Evolutionary conservation across 1,140 invertebrate genomes (phyloP).

Genomic region (Sitobion miscanthi): DNA sequence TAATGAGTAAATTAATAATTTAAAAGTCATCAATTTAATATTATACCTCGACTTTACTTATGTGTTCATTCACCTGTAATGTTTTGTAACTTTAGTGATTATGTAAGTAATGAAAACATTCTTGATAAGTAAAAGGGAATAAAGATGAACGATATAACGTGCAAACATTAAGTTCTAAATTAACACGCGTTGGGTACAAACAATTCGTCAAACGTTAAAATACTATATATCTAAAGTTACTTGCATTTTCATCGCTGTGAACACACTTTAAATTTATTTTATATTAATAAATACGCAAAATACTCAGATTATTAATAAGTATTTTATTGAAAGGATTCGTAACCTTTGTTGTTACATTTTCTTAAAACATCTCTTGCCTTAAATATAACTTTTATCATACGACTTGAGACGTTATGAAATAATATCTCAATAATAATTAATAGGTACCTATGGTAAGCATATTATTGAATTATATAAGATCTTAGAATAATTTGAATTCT

Average conservation of each 20-base stretch:
- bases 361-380: background rate
- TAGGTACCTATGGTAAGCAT: background rate
- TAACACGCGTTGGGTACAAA: background rate
- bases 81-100: background rate
- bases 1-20: conserved; percentile 22
- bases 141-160: background rate
- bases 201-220: background rate
- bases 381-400: background rate
- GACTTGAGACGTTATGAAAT: background rate
- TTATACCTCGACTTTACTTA: background rate
- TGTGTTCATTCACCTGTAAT: background rate
- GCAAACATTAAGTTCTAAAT: background rate
- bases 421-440: background rate
- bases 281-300: background rate
- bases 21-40: background rate
- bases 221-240: background rate
- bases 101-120: background rate
- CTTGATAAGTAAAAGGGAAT: conserved; percentile 17
- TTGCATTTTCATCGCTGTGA: background rate
- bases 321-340: background rate
- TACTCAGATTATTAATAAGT: background rate
- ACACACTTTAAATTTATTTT: background rate
- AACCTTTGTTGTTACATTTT: background rate
- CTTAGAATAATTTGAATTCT: background rate
- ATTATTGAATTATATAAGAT: background rate